Conservation (phyloP, 2,888 invertebrate species). For the Boloria euphrosyne region DNA sequence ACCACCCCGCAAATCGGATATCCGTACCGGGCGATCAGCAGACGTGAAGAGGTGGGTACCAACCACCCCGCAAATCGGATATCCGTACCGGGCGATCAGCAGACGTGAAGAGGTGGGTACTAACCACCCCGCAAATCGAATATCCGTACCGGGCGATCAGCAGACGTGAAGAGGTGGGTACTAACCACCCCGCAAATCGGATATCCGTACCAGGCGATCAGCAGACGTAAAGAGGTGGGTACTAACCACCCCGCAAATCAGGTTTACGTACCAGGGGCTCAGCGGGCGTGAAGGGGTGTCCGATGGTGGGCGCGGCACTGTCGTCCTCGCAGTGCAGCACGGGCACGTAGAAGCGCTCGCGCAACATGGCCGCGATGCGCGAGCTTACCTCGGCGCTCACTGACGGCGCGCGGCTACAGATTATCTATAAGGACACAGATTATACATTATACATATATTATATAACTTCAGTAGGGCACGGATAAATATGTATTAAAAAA, state of each 20-base stretch:
- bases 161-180: conserved; percentile 90
- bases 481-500: too few relatives aligned
- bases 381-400: conserved; percentile 64
- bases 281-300: conserved; percentile 89
- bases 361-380: conserved; percentile 84
- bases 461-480: too few relatives aligned
- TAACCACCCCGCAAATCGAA: too few relatives aligned
- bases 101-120: conserved; percentile 90
- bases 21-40: conserved; percentile 84
- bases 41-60: conserved; percentile 91
- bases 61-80: too few relatives aligned
- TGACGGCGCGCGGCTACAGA: conserved; percentile 85
- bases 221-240: too few relatives aligned
- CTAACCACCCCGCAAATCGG: too few relatives aligned
- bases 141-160: conserved; percentile 84
- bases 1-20: too few relatives aligned
- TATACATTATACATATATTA: background rate
- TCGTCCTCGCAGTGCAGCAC: conserved; percentile 91
- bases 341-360: conserved; percentile 93
- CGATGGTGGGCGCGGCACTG: conserved; percentile 88
- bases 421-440: conserved; percentile 79
- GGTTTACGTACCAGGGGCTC: conserved; percentile 83
- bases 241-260: too few relatives aligned
- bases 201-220: too few relatives aligned
- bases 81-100: conserved; percentile 84